Evolutionary conservation across 2,888 invertebrate genomes (phyloP).

Genomic region (Meta bourneti): DNA sequence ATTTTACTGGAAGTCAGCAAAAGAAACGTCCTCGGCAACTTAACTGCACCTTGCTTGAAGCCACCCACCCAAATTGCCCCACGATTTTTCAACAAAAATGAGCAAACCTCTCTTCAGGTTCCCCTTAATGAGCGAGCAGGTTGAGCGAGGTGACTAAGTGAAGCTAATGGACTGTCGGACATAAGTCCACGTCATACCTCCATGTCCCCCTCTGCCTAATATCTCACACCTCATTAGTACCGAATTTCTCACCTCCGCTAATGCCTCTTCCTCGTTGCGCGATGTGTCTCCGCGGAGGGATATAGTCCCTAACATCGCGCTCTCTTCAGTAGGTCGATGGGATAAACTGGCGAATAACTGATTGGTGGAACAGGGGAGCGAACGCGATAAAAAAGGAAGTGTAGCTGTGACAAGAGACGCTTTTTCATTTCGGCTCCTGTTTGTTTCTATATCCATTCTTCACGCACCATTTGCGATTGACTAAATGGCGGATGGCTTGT

Average conservation of each 20-base stretch:
- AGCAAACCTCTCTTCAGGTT: not conserved
- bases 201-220: slow-evolving; percentile 23
- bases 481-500: not conserved
- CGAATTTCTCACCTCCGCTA: slow-evolving; percentile 44
- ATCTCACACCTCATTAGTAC: slow-evolving; percentile 72
- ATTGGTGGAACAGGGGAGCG: slow-evolving; percentile 13
- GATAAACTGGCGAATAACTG: slow-evolving; percentile 9
- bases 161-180: slow-evolving; percentile 68
- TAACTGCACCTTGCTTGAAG: not conserved
- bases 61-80: not conserved
- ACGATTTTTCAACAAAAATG: slow-evolving; percentile 1
- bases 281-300: slow-evolving; percentile 41
- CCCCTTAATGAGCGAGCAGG: not conserved
- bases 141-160: slow-evolving; percentile 45
- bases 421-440: slow-evolving; percentile 56
- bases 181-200: slow-evolving; percentile 59
- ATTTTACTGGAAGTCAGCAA: not conserved
- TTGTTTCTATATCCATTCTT: slow-evolving; percentile 39
- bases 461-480: slow-evolving; percentile 31
- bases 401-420: slow-evolving; percentile 46
- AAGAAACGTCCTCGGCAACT: not conserved
- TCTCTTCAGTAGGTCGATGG: not conserved
- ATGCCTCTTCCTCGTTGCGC: slow-evolving; percentile 5
- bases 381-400: not conserved
- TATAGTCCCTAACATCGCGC: slow-evolving; percentile 18